Conservation (phyloP, 2,888 invertebrate species). For the Copidosoma aretas region DNA sequence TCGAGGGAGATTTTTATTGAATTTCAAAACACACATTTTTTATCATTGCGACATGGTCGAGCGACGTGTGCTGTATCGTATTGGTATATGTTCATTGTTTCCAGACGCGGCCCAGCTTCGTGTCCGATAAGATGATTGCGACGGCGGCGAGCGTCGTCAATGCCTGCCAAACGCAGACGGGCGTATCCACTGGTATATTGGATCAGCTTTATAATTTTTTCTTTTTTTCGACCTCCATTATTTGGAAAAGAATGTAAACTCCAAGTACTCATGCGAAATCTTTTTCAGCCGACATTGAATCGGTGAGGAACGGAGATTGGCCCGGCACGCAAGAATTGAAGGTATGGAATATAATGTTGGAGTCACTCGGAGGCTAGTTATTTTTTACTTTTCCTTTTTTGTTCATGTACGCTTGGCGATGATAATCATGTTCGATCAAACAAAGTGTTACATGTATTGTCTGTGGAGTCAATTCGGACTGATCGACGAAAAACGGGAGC, state of each 20-base stretch:
- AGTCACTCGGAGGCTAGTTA: background rate
- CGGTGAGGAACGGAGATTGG: slow-evolving; percentile 57
- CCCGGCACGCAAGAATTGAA: slow-evolving; percentile 55
- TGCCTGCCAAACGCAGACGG: slow-evolving; percentile 57
- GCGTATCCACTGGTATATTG: slow-evolving; percentile 54
- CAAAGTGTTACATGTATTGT: slow-evolving; percentile 61
- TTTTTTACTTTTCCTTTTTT: too few relatives aligned
- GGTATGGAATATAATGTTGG: slow-evolving; percentile 45
- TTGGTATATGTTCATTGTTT: slow-evolving; percentile 34
- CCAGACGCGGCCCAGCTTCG: slow-evolving; percentile 56
- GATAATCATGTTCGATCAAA: too few relatives aligned
- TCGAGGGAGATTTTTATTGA: too few relatives aligned
- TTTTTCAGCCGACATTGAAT: slow-evolving; percentile 57
- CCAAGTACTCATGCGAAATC: too few relatives aligned
- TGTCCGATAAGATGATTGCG: slow-evolving; percentile 57
- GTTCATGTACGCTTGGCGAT: too few relatives aligned
- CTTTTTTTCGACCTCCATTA: too few relatives aligned
- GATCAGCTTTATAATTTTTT: background rate
- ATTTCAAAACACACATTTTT: too few relatives aligned
- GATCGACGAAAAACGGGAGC: slow-evolving; percentile 57
- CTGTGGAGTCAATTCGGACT: slow-evolving; percentile 60
- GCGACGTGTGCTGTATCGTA: too few relatives aligned
- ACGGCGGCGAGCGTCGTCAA: slow-evolving; percentile 57
- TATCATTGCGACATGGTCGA: too few relatives aligned
- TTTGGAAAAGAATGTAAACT: too few relatives aligned